These are phyloP conservation scores for Oophaga sylvatica DNA, from an alignment of 2,797 vertebrate genomes.

Conservation along the genomic window DNA sequence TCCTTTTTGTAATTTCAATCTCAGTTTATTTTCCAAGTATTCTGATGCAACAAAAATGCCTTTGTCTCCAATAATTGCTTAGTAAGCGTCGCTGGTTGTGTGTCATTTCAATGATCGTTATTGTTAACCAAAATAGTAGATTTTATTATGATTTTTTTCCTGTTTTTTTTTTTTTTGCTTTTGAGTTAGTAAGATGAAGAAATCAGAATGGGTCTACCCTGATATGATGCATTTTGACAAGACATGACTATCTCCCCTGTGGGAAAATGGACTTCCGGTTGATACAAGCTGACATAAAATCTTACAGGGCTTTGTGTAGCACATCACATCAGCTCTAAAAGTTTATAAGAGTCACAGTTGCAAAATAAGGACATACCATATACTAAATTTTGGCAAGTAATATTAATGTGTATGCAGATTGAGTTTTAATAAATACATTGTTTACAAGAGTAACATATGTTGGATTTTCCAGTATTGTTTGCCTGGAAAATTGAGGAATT, in stretches of 20 bases:
- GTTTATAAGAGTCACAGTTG: constrained; percentile 56
- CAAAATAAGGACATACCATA: constrained; percentile 49
- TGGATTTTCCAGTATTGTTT: background rate
- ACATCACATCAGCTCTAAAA: constrained; percentile 60
- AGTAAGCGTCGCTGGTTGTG: background rate
- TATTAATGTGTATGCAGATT: background rate
- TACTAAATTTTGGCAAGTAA: background rate
- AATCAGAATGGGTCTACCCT: constrained; percentile 54
- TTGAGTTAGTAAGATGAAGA: constrained; percentile 49
- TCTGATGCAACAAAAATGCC: background rate
- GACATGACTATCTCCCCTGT: constrained; percentile 58
- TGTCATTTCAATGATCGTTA: background rate
- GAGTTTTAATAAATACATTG: background rate
- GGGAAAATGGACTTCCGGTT: constrained; percentile 61
- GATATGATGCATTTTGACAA: constrained; percentile 59
- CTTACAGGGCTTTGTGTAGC: constrained; percentile 60
- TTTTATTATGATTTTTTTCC: constrained; percentile 2
- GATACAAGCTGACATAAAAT: constrained; percentile 61
- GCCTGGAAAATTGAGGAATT: background rate
- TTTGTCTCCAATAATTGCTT: background rate
- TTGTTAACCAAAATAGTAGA: constrained; percentile 19
- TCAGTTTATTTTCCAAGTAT: background rate
- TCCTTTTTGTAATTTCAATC: background rate
- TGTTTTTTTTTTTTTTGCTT: constrained; percentile 6
- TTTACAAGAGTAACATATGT: background rate